Evolutionary conservation across 2,113 vertebrate genomes (phyloP).

Genomic region (Myocastor coypus): DNA sequence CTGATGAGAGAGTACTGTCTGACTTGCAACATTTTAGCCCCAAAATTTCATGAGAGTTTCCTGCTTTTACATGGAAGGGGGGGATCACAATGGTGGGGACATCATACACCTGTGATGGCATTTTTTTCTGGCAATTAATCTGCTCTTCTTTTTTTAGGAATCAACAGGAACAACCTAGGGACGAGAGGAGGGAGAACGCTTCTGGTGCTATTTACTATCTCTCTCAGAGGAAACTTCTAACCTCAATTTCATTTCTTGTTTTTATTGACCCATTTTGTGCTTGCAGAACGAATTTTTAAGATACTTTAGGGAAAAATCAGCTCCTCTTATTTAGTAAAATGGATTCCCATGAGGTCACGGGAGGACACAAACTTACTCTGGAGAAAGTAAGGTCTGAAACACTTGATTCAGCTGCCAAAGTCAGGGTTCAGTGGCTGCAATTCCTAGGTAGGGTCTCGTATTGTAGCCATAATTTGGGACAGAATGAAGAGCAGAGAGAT

Average conservation of each 20-base stretch:
- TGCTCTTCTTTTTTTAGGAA: not conserved
- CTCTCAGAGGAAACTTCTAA: slow-evolving; percentile 64
- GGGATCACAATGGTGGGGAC: rapidly evolving
- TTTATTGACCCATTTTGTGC: slow-evolving; percentile 74
- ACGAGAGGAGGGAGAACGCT: not conserved
- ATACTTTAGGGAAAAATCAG: slow-evolving; percentile 57
- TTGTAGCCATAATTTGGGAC: not conserved
- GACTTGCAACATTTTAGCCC: not conserved
- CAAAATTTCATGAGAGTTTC: not conserved
- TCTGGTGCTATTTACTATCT: slow-evolving; percentile 61
- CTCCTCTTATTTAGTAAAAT: slow-evolving; percentile 64
- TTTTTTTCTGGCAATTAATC: not conserved
- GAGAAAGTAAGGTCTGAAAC: not conserved
- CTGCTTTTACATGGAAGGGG: not conserved
- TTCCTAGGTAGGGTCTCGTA: not conserved
- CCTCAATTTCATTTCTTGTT: slow-evolving; percentile 78
- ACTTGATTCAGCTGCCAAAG: not conserved
- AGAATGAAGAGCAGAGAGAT: not conserved
- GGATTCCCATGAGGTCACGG: not conserved
- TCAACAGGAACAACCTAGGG: not conserved
- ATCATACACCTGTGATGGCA: not conserved
- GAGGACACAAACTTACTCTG: not conserved
- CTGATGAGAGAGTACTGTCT: not conserved
- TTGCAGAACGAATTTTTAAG: slow-evolving; percentile 75
- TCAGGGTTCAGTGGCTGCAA: not conserved